These are phyloP conservation scores for Toxostoma redivivum DNA, from an alignment of 2,113 vertebrate genomes.

Conservation along the genomic window DNA sequence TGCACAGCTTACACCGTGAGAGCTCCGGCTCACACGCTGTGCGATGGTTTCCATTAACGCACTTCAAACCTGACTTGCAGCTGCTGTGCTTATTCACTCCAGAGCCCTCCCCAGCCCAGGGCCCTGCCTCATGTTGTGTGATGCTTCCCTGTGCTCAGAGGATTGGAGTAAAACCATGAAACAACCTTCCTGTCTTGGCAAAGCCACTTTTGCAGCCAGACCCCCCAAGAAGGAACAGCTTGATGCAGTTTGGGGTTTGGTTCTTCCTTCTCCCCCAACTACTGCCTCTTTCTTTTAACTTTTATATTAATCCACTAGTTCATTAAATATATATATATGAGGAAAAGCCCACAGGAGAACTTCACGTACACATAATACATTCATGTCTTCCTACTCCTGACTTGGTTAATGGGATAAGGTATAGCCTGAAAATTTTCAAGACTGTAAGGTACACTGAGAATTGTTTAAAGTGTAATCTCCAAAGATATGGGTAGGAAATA, in stretches of 20 bases:
- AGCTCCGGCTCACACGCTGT: neutral
- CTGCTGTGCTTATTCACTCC: conserved; percentile 22
- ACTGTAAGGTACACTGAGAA: neutral
- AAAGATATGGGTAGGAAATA: neutral
- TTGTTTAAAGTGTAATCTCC: neutral
- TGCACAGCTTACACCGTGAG: neutral
- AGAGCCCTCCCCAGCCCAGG: neutral
- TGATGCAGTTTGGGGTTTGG: neutral
- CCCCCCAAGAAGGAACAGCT: neutral
- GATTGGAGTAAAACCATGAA: neutral
- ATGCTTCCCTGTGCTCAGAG: neutral
- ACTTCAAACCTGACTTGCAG: conserved; percentile 8
- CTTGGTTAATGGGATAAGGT: neutral
- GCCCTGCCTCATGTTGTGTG: neutral
- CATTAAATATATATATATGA: neutral
- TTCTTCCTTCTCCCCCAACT: neutral
- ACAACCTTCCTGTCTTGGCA: neutral
- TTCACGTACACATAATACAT: neutral
- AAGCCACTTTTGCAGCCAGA: neutral
- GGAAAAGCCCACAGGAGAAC: neutral
- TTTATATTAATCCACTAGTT: neutral
- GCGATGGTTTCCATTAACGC: neutral
- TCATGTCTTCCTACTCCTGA: neutral
- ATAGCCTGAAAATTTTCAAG: neutral
- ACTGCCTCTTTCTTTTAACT: neutral